Evolutionary conservation across 1,140 invertebrate species (phyloP), one percentile per base, ranked within the genome.

Genomic region (Neuroterus valhalla): DNA sequence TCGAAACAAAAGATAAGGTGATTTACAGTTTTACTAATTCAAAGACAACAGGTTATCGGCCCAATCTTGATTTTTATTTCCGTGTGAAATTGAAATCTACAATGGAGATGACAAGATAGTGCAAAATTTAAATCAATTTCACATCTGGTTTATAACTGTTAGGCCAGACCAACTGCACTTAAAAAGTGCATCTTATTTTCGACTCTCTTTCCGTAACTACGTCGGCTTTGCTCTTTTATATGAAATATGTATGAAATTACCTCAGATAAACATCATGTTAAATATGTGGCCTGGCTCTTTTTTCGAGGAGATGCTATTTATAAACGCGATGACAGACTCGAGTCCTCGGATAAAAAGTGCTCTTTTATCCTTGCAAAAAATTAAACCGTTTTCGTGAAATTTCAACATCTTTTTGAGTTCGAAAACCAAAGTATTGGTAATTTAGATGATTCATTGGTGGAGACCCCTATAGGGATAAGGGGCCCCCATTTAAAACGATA

Each of bases 231-330:
- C 55, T 31, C 31, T 62, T 62, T 62, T 62, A 31, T 62, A 62
- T 62, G 55, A 62, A 62, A 62, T 31, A 62, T 62, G 55, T 62
- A 62, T 62, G 55, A 62, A 62, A 62, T 62, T 62, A 62, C 55
- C n/a, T 62, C 23, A 62, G 55, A 62, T 62, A 62, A 38, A 38
- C 23, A 62, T 62, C 55, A 62, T n/a, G 55, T 62, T 62, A 62
- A 62, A 62, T 62, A 62, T 62, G 55, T 62, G 55, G 55, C 23
- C 31, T 62, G 55, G 23, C 26, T 62, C 55, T 62, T 38, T 62
- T 62, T 62, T 62, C 26, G 55, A 62, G 55, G 31, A 23, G 23
- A 62, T 62, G 55, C 55, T 62, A 62, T 62, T 62, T 62, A 62
- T 62, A 62, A 62, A 62, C 55, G 15, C 55, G 55, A 38, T 31